A percentile compares a stretch with the other conserved stretches of the same genome.
Evolutionary conservation across 2,113 vertebrate species (phyloP).

Genomic region (Grammomys dolichurus): DNA sequence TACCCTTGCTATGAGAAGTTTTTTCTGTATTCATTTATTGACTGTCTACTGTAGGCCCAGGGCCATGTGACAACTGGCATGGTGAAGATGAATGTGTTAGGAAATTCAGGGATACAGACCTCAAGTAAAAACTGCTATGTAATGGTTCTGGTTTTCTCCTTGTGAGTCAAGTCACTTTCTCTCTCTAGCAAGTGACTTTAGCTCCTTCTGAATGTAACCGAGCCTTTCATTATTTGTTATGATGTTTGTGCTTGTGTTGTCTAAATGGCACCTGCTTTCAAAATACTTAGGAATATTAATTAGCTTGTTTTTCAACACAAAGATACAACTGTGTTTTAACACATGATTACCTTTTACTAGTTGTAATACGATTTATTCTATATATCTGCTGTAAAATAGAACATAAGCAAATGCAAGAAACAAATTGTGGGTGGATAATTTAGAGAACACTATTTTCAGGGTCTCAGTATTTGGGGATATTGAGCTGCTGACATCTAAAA

Average conservation of each 20-base stretch:
- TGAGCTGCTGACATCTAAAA: slow-evolving; percentile 28
- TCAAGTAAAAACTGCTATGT: background rate
- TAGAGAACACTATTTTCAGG: slow-evolving; percentile 42
- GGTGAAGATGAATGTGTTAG: background rate
- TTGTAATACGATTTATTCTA: slow-evolving; percentile 67
- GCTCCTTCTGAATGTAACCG: slow-evolving; percentile 61
- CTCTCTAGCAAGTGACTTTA: slow-evolving; percentile 48
- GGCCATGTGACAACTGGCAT: background rate
- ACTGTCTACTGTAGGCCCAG: slow-evolving; percentile 38
- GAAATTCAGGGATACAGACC: background rate
- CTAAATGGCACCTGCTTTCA: slow-evolving; percentile 80
- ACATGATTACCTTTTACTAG: slow-evolving; percentile 61
- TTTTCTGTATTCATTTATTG: slow-evolving; percentile 27
- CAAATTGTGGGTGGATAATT: slow-evolving; percentile 49
- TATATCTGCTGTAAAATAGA: slow-evolving; percentile 37
- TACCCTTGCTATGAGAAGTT: slow-evolving; percentile 9
- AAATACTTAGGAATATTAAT: slow-evolving; percentile 81
- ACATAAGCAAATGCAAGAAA: slow-evolving; percentile 68
- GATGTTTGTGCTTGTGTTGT: slow-evolving; percentile 74
- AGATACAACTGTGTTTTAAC: slow-evolving; percentile 75
- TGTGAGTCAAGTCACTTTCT: slow-evolving; percentile 19
- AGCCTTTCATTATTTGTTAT: slow-evolving; percentile 77
- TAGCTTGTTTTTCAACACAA: slow-evolving; percentile 73
- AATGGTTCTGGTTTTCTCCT: slow-evolving; percentile 35
- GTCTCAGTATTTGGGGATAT: slow-evolving; percentile 54